Evolutionary conservation across 2,113 vertebrate genomes (phyloP), one percentile per base, ranked within the genome.

Genomic region (Tonatia bakeri): DNA sequence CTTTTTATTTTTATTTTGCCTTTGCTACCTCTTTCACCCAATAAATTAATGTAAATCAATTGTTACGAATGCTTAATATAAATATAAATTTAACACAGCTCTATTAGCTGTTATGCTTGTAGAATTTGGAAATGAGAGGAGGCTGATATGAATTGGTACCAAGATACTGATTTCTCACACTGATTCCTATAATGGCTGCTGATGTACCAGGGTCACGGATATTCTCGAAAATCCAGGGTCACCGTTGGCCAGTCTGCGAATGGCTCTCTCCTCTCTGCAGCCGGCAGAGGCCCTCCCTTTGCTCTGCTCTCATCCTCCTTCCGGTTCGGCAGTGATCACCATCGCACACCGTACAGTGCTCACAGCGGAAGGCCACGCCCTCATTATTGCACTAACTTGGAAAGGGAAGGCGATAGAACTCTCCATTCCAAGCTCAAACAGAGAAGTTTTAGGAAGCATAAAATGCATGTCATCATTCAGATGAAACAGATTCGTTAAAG

Each of bases 381-480:
- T 96, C n/a, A 16, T 73, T 47, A 87, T 75, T 95, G 90, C 82
- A 69, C 67, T 88, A 93, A 75, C 26, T 54, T n/a, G 22, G 72
- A 86, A 89, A 70, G 36, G 31, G 7, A 92, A 93, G 69, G 17
- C 59, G 80, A 95, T 91, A 87, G 94, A 79, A 70, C 10, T 43
- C 82, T 91, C 47, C 50, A 64, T 38, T 45, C 43, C 28, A 85
- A 69, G 40, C 43, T 88, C 73, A 38, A 76, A 85, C 88, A 92
- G 90, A 76, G 20, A 92, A 94, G 70, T 83, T 89, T 94, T 45
- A 91, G 64, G 56, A 38, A 94, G 26, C 75, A 7, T 65, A 77
- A 96, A 96, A 82, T 77, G 67, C 92, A 72, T 64, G 65, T 91
- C 85, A 86, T 90, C 81, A 43, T 65, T 96, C 77, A 87, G 86